Evolutionary conservation across 2,888 invertebrate species (phyloP), one percentile per base, ranked within the genome.

Genomic region (Emmelina monodactyla): DNA sequence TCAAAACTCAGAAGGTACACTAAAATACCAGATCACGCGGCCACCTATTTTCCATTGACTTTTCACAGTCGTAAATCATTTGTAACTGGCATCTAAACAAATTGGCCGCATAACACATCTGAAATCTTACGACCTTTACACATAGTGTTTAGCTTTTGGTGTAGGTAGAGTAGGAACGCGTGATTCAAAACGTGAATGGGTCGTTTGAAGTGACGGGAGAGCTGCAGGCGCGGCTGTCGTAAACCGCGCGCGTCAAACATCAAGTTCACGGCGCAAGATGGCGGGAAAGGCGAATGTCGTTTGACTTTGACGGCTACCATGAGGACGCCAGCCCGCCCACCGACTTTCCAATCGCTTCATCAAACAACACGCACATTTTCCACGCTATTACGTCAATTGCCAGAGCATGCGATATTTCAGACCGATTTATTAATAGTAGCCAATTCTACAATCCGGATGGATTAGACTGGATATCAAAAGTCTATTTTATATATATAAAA

Each of bases 281-380:
- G 39, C 45, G 53, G 47, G 49, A 50, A 46, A 56, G 50, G 57
- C 53, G 50, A 43, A 46, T 45, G 40, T 44, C 41, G 43, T 49
- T n/a, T n/a, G n/a, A n/a, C n/a, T n/a, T n/a, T n/a, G n/a, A 25
- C 11, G 25, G 25, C n/a, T n/a, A n/a, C n/a, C n/a, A n/a, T n/a
- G n/a, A n/a, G n/a, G n/a, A 9, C 6, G 25, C 25, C n/a, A 25
- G 9, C 25, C 52, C 65, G 56, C 61, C 66, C 62, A 58, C 62
- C 55, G 53, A 58, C 58, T 60, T 73, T 68, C 67, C 64, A 67
- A 60, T 45, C 48, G 51, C 56, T 63, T 64, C 60, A 70, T 67
- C 68, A 67, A 76, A 73, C 70, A 71, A 69, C 63, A 55, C 58
- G 60, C 64, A 64, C 65, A 73, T 75, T 79, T 79, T 75, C 73